Conservation (phyloP, 2,888 invertebrate genomes). For the Agrotis clavis region DNA sequence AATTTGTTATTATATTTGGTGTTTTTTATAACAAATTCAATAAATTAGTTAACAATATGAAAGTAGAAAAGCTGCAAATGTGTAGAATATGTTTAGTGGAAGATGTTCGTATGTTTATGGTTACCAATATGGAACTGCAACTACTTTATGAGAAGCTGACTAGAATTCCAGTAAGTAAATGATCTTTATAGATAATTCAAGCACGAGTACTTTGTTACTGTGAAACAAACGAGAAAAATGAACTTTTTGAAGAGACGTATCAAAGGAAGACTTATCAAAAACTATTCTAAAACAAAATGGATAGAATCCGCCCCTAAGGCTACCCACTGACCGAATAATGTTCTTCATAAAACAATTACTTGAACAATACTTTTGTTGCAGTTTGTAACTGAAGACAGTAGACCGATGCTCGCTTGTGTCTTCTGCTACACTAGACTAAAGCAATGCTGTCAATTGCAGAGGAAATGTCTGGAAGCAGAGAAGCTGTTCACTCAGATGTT, state of each 20-base stretch:
- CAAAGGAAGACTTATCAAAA: not conserved
- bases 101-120: slow-evolving; percentile 61
- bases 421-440: slow-evolving; percentile 71
- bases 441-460: slow-evolving; percentile 64
- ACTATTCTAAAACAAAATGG: not conserved
- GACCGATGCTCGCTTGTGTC: slow-evolving; percentile 67
- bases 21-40: no score
- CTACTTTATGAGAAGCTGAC: slow-evolving; percentile 76
- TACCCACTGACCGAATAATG: no score
- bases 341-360: no score
- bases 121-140: slow-evolving; percentile 71
- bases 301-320: no score
- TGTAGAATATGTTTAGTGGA: slow-evolving; percentile 71
- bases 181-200: no score
- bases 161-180: slow-evolving; percentile 69
- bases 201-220: no score
- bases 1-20: no score
- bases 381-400: slow-evolving; percentile 36
- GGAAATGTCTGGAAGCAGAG: slow-evolving; percentile 67
- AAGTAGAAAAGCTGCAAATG: slow-evolving; percentile 20
- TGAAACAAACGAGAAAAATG: no score
- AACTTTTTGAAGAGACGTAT: no score
- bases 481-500: slow-evolving; percentile 56
- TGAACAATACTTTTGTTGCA: slow-evolving; percentile 41
- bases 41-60: no score